A percentile compares a stretch with the other conserved stretches of the same genome.
These are phyloP conservation scores for Hoplostethus atlanticus DNA, from an alignment of 2,797 vertebrate species.

Conservation along the genomic window DNA sequence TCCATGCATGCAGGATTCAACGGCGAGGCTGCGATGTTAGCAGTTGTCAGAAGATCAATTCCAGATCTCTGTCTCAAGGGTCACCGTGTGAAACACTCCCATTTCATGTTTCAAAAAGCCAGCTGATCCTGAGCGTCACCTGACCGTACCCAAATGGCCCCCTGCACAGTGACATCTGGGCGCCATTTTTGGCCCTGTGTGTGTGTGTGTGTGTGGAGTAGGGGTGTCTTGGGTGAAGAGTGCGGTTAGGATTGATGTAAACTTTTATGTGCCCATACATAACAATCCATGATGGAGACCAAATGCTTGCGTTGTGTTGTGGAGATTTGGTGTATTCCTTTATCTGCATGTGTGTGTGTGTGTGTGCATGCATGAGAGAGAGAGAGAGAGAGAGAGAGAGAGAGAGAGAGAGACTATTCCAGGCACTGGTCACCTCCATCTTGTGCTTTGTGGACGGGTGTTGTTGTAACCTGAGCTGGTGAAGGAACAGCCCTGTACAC, in stretches of 20 bases:
- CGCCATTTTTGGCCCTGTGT: not conserved
- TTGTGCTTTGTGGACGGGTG: slow-evolving; percentile 45
- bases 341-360: slow-evolving; percentile 16
- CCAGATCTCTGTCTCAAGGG: slow-evolving; percentile 1
- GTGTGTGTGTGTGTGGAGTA: not conserved
- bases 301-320: slow-evolving; percentile 57
- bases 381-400: no score
- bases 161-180: slow-evolving; percentile 1
- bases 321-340: slow-evolving; percentile 34
- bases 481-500: slow-evolving; percentile 72
- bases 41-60: slow-evolving; percentile 5
- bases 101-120: not conserved
- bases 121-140: slow-evolving; percentile 24
- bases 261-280: slow-evolving; percentile 47
- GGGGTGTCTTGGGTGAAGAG: slow-evolving; percentile 18
- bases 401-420: slow-evolving; percentile 20
- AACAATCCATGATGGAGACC: slow-evolving; percentile 54
- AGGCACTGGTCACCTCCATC: slow-evolving; percentile 22
- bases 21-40: not conserved
- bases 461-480: slow-evolving; percentile 71
- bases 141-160: not conserved
- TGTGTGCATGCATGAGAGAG: no score
- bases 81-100: not conserved
- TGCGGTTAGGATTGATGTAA: slow-evolving; percentile 50
- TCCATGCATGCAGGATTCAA: slow-evolving; percentile 1